Base-by-base conservation (phyloP, 1,140 invertebrate genomes). In the Trichonephila clavata region DNA sequence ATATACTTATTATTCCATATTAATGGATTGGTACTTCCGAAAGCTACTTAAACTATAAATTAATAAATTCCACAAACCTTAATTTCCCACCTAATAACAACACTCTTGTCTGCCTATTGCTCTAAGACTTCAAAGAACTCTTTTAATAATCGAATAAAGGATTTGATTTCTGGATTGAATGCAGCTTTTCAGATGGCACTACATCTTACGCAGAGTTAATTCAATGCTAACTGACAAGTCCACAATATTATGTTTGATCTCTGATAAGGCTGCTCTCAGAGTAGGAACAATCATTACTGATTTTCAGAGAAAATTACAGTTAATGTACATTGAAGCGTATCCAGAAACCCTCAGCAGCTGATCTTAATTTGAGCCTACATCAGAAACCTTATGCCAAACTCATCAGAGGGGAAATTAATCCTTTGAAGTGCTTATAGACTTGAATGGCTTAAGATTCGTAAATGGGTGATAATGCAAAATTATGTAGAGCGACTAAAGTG, bases 391-490 rank as follows among this genome's bases (percentile, higher is more conserved):
- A 39, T 39, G 71, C 71, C 71, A 77, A 77, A 77, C 32, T 20
- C 71, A 77, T 77, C 27, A 27, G 18, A 4, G 27, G 14, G 4
- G 71, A 77, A 77, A 77, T 77, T 77, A 77, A 77, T 77, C 71
- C 71, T 77, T 77, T 77, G 71, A 77, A 27, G 71, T 77, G 16
- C 3, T 24, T 27, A 18, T 27, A 39, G 27, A 39, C 27, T 77
- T 27, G 71, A 77, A 27, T 13, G 5, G 27, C 14, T 77, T 27
- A 39, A 77, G 71, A 32, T 77, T 50, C 14, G 14, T 27, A 39
- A 32, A 77, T 77, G 71, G 71, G 71, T 77, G 71, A 77, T 77
- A 77, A 39, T 77, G 71, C 71, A 77, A 77, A 77, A 77, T 77
- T 77, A 77, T 77, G 50, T 50, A 50, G 50, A 50, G 10, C 10